Conservation (phyloP, 2,888 invertebrate species). For the Acanthococcus lagerstroemiae region DNA sequence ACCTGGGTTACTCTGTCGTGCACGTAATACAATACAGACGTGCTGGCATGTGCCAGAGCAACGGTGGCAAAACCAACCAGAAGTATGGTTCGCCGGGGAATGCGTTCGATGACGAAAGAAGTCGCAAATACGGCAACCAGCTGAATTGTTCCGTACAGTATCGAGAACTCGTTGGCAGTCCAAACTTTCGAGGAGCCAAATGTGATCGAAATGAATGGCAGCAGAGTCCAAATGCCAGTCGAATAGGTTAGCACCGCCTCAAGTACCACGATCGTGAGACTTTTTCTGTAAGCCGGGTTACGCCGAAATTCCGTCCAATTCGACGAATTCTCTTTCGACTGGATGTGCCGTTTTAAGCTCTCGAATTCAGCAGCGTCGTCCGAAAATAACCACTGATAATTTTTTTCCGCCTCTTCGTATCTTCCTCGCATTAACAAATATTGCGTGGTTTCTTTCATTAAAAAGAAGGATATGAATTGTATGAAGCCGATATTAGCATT, state of each 20-base stretch:
- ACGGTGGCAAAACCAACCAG: background rate
- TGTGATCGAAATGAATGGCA: conserved; percentile 34
- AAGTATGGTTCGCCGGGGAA: conserved; percentile 33
- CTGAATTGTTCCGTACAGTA: conserved; percentile 35
- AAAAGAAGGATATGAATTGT: background rate
- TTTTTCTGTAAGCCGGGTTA: no score
- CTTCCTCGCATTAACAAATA: background rate
- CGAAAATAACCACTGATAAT: conserved; percentile 2
- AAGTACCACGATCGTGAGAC: conserved; percentile 18
- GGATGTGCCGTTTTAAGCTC: no score
- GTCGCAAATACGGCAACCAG: conserved; percentile 35
- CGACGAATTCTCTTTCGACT: no score
- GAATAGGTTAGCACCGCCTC: background rate
- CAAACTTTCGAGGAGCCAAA: conserved; percentile 34
- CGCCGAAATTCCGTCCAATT: no score
- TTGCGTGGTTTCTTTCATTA: background rate
- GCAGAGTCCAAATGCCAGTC: conserved; percentile 24
- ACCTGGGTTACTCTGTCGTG: background rate
- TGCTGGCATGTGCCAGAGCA: background rate
- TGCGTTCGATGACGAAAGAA: conserved; percentile 34
- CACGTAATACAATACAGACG: background rate
- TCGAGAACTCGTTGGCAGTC: conserved; percentile 34
- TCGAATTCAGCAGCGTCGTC: no score
- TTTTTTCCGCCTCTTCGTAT: conserved; percentile 1
- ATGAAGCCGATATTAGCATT: background rate